These are phyloP conservation scores for Choristoneura fumiferana DNA, from an alignment of 1,140 invertebrate genomes.

Conservation along the genomic window DNA sequence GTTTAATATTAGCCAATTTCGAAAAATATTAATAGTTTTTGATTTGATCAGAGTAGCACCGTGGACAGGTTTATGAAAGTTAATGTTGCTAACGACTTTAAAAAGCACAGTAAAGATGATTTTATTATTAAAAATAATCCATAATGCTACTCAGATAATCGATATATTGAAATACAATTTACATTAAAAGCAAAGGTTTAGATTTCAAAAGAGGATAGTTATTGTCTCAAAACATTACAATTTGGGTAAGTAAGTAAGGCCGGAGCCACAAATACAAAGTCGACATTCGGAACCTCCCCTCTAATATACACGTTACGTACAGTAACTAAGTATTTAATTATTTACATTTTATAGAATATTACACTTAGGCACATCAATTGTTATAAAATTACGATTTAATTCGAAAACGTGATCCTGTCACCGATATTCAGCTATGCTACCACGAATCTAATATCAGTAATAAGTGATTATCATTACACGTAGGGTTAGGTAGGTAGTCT, in stretches of 20 bases:
- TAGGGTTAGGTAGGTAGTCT: slow-evolving; percentile 25
- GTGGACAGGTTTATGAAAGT: not conserved
- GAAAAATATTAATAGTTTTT: slow-evolving; percentile 14
- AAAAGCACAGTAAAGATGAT: slow-evolving; percentile 2
- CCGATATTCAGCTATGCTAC: slow-evolving; percentile 61
- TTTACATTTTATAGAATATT: slow-evolving; percentile 69
- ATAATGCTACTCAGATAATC: not conserved
- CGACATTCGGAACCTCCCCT: slow-evolving; percentile 12
- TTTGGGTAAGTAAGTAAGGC: slow-evolving; percentile 25
- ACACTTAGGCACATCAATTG: slow-evolving; percentile 80
- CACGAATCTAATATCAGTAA: slow-evolving; percentile 51
- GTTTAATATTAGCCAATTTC: slow-evolving; percentile 8
- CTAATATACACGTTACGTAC: slow-evolving; percentile 21
- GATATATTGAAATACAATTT: not conserved
- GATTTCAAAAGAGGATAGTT: slow-evolving; percentile 57
- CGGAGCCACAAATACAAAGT: slow-evolving; percentile 5
- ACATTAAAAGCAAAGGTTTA: slow-evolving; percentile 18
- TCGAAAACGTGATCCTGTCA: slow-evolving; percentile 69
- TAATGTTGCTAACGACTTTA: not conserved
- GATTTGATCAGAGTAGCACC: slow-evolving; percentile 11
- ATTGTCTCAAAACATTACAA: slow-evolving; percentile 58
- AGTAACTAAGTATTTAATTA: slow-evolving; percentile 49
- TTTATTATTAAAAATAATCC: slow-evolving; percentile 3
- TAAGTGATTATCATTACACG: slow-evolving; percentile 52
- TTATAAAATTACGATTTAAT: slow-evolving; percentile 76